phyloP scores from a whole-genome alignment of 2,888 invertebrate species.

The Chaetogeoica ovagalla region DNA sequence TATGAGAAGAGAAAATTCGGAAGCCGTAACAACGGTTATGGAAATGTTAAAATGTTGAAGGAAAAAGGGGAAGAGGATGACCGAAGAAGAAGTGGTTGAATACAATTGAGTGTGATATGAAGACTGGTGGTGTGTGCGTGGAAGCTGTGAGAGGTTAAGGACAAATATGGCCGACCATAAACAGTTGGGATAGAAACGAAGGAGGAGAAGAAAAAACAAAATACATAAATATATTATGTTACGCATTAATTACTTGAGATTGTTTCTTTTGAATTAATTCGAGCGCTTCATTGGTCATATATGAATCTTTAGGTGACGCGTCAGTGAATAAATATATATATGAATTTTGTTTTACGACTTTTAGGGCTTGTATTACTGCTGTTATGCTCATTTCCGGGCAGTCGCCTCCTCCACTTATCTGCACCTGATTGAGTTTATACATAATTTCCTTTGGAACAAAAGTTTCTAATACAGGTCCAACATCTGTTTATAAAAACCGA shows the following conservation, averaged over 20 bases:
- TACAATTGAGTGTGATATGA: too few relatives aligned
- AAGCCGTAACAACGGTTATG: too few relatives aligned
- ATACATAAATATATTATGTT: background rate
- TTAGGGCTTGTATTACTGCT: constrained; percentile 70
- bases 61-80: too few relatives aligned
- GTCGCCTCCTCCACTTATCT: constrained; percentile 72
- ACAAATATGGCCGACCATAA: too few relatives aligned
- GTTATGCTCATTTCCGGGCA: constrained; percentile 74
- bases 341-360: constrained; percentile 68
- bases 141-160: too few relatives aligned
- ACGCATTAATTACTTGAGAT: constrained; percentile 65
- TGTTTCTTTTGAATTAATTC: constrained; percentile 73
- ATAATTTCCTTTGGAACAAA: constrained; percentile 67
- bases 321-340: constrained; percentile 78
- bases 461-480: constrained; percentile 70
- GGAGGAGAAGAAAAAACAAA: too few relatives aligned
- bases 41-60: too few relatives aligned
- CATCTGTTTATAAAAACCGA: constrained; percentile 60
- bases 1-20: too few relatives aligned
- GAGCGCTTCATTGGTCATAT: constrained; percentile 67
- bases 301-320: constrained; percentile 71
- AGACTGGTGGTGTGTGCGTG: too few relatives aligned
- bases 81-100: too few relatives aligned
- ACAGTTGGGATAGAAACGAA: too few relatives aligned
- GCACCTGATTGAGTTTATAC: constrained; percentile 64